These are phyloP conservation scores for Dryobota labecula DNA, from an alignment of 2,888 invertebrate genomes.

Conservation along the genomic window DNA sequence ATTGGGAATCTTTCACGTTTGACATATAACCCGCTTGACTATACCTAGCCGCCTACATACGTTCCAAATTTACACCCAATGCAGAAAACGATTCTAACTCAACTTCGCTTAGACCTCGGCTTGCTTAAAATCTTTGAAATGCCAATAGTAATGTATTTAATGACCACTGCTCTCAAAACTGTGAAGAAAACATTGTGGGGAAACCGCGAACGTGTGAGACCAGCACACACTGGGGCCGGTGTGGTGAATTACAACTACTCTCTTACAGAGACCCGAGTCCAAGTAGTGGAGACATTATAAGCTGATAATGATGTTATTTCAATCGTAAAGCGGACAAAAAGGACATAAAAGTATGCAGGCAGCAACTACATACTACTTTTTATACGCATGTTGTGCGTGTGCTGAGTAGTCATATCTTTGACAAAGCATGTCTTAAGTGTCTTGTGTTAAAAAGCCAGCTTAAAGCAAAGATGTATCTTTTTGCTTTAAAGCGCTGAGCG, in stretches of 20 bases:
- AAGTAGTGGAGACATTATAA: too few species aligned
- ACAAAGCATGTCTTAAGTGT: neutral
- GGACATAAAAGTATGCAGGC: neutral
- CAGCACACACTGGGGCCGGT: neutral
- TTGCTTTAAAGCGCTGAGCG: too few species aligned
- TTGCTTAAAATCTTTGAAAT: neutral
- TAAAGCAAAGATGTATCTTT: too few species aligned
- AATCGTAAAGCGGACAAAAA: too few species aligned
- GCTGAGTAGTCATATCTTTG: too few species aligned
- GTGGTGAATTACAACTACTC: neutral
- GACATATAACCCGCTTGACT: constrained; percentile 49
- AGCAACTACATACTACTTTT: neutral
- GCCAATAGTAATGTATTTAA: neutral
- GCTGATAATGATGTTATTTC: too few species aligned
- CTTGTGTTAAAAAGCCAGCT: neutral
- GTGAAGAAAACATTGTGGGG: neutral
- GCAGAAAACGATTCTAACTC: neutral
- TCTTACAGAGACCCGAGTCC: neutral
- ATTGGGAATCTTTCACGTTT: constrained; percentile 3
- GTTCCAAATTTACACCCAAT: constrained; percentile 24
- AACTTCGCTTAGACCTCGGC: neutral
- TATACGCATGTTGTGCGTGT: neutral
- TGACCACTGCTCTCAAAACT: neutral
- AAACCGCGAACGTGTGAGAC: too few species aligned
- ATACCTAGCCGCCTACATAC: constrained; percentile 39